Evolutionary conservation across 2,888 invertebrate species (phyloP).

Genomic region (Phragmatobia fuliginosa): DNA sequence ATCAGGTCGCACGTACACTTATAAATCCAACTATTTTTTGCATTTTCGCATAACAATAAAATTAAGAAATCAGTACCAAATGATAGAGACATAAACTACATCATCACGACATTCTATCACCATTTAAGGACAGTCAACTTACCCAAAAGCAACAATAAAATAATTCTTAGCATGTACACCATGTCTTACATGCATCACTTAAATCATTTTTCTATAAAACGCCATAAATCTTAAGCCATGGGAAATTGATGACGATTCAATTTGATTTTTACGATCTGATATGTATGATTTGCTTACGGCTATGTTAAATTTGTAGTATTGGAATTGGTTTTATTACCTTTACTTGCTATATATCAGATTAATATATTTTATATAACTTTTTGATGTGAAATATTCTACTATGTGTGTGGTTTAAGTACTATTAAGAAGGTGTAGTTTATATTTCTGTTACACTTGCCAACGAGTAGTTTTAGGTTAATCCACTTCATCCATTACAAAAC

Average conservation of each 20-base stretch:
- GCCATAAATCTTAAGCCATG: conserved; percentile 31
- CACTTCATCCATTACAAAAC: background rate
- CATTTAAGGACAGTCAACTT: conserved; percentile 18
- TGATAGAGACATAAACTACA: too few relatives aligned
- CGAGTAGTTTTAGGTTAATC: background rate
- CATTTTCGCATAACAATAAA: too few relatives aligned
- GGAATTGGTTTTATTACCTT: background rate
- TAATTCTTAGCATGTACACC: conserved; percentile 21
- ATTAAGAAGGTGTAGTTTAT: background rate
- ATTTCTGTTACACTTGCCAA: background rate
- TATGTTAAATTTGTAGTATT: conserved; percentile 27
- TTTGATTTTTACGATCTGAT: conserved; percentile 35
- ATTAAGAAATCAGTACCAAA: too few relatives aligned
- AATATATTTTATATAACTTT: background rate
- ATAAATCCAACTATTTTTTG: too few relatives aligned
- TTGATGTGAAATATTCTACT: background rate
- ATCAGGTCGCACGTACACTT: too few relatives aligned
- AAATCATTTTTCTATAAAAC: conserved; percentile 24
- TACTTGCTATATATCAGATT: background rate
- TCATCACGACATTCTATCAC: too few relatives aligned
- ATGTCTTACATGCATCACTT: conserved; percentile 37
- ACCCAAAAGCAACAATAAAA: conserved; percentile 40
- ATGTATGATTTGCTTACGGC: conserved; percentile 25
- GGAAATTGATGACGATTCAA: conserved; percentile 39
- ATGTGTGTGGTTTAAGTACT: background rate